These are phyloP conservation scores for Lycocorax pyrrhopterus DNA, from an alignment of 2,113 vertebrate species.

Conservation along the genomic window DNA sequence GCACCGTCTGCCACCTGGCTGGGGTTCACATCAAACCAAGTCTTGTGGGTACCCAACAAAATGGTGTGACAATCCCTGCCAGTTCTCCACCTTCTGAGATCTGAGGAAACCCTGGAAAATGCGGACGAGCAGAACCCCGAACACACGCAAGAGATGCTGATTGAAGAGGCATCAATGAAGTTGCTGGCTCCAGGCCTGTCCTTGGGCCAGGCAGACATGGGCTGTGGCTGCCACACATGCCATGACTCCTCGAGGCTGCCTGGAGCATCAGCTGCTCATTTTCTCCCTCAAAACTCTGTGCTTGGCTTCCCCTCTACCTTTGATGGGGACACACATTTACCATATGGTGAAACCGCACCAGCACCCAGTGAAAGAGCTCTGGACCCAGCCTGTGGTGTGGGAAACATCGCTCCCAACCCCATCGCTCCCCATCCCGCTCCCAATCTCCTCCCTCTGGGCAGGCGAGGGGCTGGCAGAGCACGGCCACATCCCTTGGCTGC, in stretches of 20 bases:
- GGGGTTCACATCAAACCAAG: not conserved
- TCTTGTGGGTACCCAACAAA: not conserved
- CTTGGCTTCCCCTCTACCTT: not conserved
- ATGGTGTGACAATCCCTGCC: not conserved
- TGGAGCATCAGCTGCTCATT: not conserved
- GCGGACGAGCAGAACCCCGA: rapidly evolving
- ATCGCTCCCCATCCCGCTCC: not conserved
- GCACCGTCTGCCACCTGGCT: not conserved
- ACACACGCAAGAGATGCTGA: rapidly evolving
- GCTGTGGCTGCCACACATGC: rapidly evolving
- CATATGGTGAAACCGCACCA: not conserved
- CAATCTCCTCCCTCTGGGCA: not conserved
- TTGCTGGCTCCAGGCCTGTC: not conserved
- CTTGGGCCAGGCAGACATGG: not conserved
- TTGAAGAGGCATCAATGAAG: not conserved
- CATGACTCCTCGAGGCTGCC: not conserved
- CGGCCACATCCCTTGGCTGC: not conserved
- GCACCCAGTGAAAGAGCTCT: not conserved
- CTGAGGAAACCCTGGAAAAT: not conserved
- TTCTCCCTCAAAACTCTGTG: not conserved
- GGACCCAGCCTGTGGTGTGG: not conserved
- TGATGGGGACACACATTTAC: not conserved
- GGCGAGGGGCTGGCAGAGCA: not conserved
- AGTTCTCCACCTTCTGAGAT: not conserved
- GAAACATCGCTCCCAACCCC: not conserved